Evolutionary conservation across 2,113 vertebrate genomes (phyloP).

Genomic region (Protobothrops flavoviridis): DNA sequence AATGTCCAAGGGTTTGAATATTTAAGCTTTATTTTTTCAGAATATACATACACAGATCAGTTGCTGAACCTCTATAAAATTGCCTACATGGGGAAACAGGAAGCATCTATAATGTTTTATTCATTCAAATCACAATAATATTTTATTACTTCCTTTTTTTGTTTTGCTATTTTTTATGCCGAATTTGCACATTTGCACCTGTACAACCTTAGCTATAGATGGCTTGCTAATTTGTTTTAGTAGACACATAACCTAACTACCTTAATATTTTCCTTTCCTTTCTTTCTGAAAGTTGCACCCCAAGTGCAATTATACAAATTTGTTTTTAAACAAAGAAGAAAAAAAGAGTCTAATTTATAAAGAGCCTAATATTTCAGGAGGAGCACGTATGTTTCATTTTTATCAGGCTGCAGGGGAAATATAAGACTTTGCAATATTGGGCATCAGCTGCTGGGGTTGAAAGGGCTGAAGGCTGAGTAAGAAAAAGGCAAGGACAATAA

Average conservation of each 20-base stretch:
- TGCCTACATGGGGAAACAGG: not conserved
- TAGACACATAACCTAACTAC: not conserved
- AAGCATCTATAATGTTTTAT: not conserved
- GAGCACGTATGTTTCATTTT: not conserved
- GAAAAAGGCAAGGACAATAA: not conserved
- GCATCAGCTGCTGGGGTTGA: not conserved
- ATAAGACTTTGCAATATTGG: not conserved
- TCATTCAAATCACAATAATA: not conserved
- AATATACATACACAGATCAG: not conserved
- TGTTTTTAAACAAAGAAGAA: not conserved
- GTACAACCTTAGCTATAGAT: not conserved
- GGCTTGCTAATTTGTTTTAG: not conserved
- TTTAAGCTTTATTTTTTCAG: not conserved
- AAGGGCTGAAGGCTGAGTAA: not conserved
- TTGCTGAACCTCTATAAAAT: not conserved
- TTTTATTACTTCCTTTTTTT: not conserved
- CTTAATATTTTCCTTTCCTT: not conserved
- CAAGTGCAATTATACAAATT: not conserved
- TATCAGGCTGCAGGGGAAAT: not conserved
- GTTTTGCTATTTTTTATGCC: not conserved
- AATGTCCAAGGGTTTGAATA: not conserved
- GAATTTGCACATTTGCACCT: not conserved
- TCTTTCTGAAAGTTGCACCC: not conserved
- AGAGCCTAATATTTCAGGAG: not conserved
- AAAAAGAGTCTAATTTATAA: not conserved